Percentiles rank a stretch among this genome's conserved stretches.
These are phyloP conservation scores for Araneus ventricosus DNA, from an alignment of 1,140 invertebrate genomes.

Conservation along the genomic window DNA sequence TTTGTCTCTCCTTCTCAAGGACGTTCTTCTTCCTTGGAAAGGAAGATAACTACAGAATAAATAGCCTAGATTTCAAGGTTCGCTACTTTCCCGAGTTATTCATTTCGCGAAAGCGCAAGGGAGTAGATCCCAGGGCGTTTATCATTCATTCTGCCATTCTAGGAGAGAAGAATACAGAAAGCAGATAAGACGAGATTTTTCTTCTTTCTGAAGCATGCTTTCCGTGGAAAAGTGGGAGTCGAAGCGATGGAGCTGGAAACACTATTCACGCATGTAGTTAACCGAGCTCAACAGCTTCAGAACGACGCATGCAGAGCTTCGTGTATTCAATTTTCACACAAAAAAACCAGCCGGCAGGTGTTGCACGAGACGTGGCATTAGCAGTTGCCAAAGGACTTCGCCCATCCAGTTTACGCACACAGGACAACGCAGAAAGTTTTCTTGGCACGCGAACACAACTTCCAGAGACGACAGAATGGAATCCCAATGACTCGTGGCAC, in stretches of 20 bases:
- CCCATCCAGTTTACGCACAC: neutral
- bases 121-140: neutral
- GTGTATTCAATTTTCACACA: too few relatives aligned
- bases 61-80: constrained; percentile 8
- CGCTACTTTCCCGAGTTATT: neutral
- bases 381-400: neutral
- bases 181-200: constrained; percentile 1
- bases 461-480: neutral
- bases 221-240: neutral
- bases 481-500: neutral
- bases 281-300: too few relatives aligned
- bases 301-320: too few relatives aligned
- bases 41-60: neutral
- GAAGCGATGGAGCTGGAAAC: too few relatives aligned
- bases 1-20: neutral
- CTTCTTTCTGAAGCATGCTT: neutral
- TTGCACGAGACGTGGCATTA: too few relatives aligned
- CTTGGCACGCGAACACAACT: too few relatives aligned
- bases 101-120: neutral
- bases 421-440: neutral
- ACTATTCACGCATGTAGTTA: too few relatives aligned
- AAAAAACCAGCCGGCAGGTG: too few relatives aligned
- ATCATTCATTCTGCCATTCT: neutral
- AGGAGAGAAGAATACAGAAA: neutral
- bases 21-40: neutral